Evolutionary conservation across 2,113 vertebrate species (phyloP).

Genomic region (Phycodurus eques): DNA sequence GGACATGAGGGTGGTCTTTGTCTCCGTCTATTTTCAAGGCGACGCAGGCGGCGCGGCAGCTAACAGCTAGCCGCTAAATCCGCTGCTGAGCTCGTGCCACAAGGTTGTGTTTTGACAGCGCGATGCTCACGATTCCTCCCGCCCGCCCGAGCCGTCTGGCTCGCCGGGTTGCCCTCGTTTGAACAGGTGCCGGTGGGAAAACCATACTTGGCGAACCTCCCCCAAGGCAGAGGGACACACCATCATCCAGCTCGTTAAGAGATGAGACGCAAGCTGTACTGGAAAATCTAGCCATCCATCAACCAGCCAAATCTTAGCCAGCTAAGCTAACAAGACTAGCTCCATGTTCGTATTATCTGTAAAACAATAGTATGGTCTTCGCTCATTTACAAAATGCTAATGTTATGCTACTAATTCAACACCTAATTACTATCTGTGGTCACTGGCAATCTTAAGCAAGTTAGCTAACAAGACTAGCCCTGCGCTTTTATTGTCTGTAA

Average conservation of each 20-base stretch:
- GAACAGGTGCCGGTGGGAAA: conserved; percentile 54
- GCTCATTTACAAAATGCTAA: no score
- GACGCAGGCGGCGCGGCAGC: conserved; percentile 33
- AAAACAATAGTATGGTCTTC: no score
- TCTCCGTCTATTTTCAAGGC: conserved; percentile 46
- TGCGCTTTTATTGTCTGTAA: no score
- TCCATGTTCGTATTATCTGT: background rate
- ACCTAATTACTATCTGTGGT: background rate
- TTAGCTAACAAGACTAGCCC: no score
- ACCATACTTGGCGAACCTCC: conserved; percentile 26
- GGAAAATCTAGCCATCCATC: background rate
- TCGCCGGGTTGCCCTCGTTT: conserved; percentile 52
- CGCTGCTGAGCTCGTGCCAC: conserved; percentile 47
- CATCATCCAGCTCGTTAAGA: background rate
- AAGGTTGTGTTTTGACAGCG: conserved; percentile 59
- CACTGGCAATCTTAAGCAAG: no score
- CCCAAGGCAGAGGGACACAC: conserved; percentile 7
- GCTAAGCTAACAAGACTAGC: background rate
- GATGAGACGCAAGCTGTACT: background rate
- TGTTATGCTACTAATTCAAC: background rate
- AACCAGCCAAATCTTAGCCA: background rate
- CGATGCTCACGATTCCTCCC: background rate
- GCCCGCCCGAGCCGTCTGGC: conserved; percentile 33
- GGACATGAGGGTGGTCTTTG: conserved; percentile 38
- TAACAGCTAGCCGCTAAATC: conserved; percentile 49